Percentiles rank a stretch among this genome's conserved stretches.
Conservation (phyloP, 2,888 invertebrate genomes). For the Drosophila vallismaia region DNA sequence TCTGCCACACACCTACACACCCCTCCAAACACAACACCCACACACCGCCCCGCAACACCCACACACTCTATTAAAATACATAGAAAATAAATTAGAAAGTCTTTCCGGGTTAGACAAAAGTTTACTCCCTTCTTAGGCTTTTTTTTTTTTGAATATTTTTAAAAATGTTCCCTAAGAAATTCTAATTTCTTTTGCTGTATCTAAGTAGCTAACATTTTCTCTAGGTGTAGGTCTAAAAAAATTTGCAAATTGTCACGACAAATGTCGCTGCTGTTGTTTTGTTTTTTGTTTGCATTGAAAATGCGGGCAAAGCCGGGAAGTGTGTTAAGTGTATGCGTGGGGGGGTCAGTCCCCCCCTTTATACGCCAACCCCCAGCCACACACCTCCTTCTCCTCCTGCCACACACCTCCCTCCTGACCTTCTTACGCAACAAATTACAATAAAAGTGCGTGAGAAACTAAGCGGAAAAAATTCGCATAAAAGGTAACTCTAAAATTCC, state of each 20-base stretch:
- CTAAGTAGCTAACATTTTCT: neutral
- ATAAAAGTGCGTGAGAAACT: conserved; percentile 40
- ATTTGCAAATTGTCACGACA: conserved; percentile 67
- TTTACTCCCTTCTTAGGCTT: no score
- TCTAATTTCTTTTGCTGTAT: neutral
- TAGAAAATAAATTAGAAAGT: neutral
- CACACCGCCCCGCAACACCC: neutral
- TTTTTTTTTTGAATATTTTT: neutral
- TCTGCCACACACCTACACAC: neutral
- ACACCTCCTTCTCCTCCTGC: no score
- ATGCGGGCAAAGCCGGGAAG: conserved; percentile 63
- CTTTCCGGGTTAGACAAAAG: neutral
- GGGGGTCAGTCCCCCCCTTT: conserved; percentile 11
- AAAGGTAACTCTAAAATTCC: no score
- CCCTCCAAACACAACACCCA: no score
- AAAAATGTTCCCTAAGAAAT: neutral
- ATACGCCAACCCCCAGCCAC: no score
- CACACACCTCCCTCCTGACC: neutral
- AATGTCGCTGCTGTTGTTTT: conserved; percentile 10
- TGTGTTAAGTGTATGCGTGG: conserved; percentile 71
- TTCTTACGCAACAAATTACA: conserved; percentile 49
- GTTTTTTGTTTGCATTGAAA: conserved; percentile 55
- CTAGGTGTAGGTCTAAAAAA: conserved; percentile 16
- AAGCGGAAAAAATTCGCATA: neutral
- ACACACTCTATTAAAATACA: neutral